These are phyloP conservation scores for Microtus obscurus DNA, from an alignment of 2,797 vertebrate species.

Conservation along the genomic window DNA sequence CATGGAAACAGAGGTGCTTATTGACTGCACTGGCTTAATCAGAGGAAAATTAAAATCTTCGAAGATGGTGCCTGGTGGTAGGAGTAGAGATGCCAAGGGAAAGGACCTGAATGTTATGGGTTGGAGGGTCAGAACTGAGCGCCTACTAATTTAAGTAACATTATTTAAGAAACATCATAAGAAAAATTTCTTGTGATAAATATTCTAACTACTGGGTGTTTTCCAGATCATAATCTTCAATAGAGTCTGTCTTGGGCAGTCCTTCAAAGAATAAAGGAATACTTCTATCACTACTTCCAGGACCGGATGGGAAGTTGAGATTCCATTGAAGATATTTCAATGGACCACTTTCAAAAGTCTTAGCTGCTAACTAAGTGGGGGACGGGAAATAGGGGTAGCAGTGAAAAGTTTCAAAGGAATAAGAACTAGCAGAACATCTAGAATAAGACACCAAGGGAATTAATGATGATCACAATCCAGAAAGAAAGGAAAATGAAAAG, in stretches of 20 bases:
- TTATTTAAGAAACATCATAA: background rate
- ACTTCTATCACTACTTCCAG: background rate
- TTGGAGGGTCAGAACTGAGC: background rate
- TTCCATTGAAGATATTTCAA: background rate
- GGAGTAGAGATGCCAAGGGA: background rate
- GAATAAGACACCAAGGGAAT: background rate
- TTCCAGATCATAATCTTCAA: background rate
- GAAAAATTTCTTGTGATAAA: background rate
- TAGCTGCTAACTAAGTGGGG: background rate
- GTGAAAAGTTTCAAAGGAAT: background rate
- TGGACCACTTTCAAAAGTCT: background rate
- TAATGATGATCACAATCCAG: background rate
- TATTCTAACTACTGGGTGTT: background rate
- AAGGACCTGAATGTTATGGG: background rate
- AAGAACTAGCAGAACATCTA: background rate
- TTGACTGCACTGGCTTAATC: too few species aligned
- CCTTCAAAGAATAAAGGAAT: background rate
- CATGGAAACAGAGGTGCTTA: background rate
- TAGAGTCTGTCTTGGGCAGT: background rate
- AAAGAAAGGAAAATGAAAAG: background rate
- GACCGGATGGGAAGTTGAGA: background rate
- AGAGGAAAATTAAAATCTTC: background rate
- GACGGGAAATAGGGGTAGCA: background rate
- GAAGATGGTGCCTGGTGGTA: background rate
- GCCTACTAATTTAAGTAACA: background rate